Evolutionary conservation across 2,113 vertebrate species (phyloP), one percentile per base, ranked within the genome.

Genomic region (Scatophagus argus): DNA sequence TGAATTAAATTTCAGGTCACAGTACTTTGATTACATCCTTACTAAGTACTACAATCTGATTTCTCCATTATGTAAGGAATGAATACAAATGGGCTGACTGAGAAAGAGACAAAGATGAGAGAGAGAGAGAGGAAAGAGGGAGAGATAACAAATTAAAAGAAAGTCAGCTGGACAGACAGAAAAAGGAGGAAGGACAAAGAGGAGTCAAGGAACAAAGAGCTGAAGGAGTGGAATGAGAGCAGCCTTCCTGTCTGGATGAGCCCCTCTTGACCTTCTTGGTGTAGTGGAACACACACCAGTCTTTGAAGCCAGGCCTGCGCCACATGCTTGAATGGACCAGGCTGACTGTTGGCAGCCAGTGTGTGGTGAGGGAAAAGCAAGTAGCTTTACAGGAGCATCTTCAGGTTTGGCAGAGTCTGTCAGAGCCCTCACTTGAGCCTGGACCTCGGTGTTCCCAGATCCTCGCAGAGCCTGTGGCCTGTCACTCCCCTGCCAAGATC

Each of bases 401-500:
- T 58, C 46, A 46, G 79, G 70, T 69, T 87, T 77, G 69, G 63
- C 81, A 44, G n/a, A 66, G 58, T 29, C 67, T 76, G 80, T 75
- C 67, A 68, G 62, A 84, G 36, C 63, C 68, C 61, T 13, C n/a
- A 11, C 78, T 14, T 32, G 41, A 77, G 79, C 62, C 65, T 21
- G 66, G 61, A 64, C 66, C 46, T 86, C 14, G 0, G 41, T 44
- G 72, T 78, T 86, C 68, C 73, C 60, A 80, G 62, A 70, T 78
- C 47, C 68, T 86, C 75, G 13, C 55, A 46, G 71, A 59, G 79
- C 74, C 79, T 23, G 61, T 39, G 61, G 74, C 81, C 82, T 90
- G 86, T 90, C 90, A 91, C 73, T 79, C 31, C 41, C 67, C 44
- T 90, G 90, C 85, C 86, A 92, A 92, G 91, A 88, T n/a, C 65